phyloP scores from a whole-genome alignment of 2,797 vertebrate species.

The Luscinia luscinia region DNA sequence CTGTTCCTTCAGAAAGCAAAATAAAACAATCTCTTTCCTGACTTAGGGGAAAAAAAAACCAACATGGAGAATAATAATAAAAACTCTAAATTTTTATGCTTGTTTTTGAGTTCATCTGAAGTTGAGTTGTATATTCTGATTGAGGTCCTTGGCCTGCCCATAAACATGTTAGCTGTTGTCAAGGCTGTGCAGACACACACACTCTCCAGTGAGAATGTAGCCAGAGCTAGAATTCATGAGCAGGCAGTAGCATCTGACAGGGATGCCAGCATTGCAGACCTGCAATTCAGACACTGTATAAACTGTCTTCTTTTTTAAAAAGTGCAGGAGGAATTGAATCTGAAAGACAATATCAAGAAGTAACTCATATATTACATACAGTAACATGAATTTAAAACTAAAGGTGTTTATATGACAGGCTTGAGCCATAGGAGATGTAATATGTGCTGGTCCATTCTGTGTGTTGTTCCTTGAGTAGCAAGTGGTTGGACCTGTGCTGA shows the following conservation, averaged over 20 bases:
- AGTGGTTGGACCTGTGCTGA: not conserved
- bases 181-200: not conserved
- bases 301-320: not conserved
- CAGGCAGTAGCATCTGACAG: not conserved
- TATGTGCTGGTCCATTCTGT: not conserved
- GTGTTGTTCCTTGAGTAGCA: not conserved
- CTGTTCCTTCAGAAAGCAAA: not conserved
- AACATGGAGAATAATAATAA: not conserved
- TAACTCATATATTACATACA: not conserved
- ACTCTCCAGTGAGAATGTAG: not conserved
- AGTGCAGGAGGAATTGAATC: not conserved
- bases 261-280: not conserved
- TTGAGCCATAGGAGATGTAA: not conserved
- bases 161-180: not conserved
- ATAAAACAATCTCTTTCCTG: not conserved
- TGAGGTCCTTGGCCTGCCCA: not conserved
- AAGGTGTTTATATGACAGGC: not conserved
- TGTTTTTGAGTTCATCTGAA: not conserved
- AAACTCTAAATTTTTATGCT: not conserved
- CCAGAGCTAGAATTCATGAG: not conserved
- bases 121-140: not conserved
- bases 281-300: not conserved
- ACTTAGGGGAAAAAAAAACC: fast-evolving
- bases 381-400: not conserved
- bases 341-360: not conserved